Base-by-base conservation (phyloP, 2,113 vertebrate genomes). In the Chaenogobius annularis region DNA sequence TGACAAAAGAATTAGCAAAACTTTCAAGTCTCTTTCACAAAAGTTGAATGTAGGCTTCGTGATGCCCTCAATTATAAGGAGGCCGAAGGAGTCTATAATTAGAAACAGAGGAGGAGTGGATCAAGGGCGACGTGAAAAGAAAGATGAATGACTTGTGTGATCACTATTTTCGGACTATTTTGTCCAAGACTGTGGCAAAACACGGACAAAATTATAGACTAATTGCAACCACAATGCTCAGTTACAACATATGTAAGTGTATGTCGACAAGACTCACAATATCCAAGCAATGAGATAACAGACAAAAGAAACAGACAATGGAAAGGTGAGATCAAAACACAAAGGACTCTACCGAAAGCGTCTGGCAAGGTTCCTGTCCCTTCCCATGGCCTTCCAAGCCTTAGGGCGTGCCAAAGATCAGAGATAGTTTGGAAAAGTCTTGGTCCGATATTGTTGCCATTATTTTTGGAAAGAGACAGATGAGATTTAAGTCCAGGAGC, bases 321-420 rank as follows among this genome's bases (percentile, higher is more conserved):
- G 12, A 81, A 75, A 62, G 48, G 69, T 35, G 35, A 80, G 58
- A 84, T 81, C 63, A 77, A 82, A 86, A n/a, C 7, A 80, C 19
- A 83, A 83, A 78, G 55, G 23, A 44, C 74, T 93, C 8, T 96
- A 98, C 96, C 96, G 94, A 95, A 97, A 97, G 92, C 95, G 95
- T 85, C 94, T 94, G 82, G 95, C 95, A 93, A 97, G 95, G 85
- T 91, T 95, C 90, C 94, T 94, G 87, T 97, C 95, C 86, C 96
- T 95, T 84, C 95, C 95, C 96, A 98, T 98, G 91, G 93, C 90
- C 81, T 77, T 79, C 77, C 1, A 77, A 74, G 81, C 82, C 86
- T 69, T 73, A 52, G 80, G 84, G 85, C 80, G 83, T 66, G 78
- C 69, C 72, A 73, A 63, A 68, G 72, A 72, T 88, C 81, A 79